These are phyloP conservation scores for Periophthalmus modestus DNA, from an alignment of 2,113 vertebrate genomes.

Conservation along the genomic window DNA sequence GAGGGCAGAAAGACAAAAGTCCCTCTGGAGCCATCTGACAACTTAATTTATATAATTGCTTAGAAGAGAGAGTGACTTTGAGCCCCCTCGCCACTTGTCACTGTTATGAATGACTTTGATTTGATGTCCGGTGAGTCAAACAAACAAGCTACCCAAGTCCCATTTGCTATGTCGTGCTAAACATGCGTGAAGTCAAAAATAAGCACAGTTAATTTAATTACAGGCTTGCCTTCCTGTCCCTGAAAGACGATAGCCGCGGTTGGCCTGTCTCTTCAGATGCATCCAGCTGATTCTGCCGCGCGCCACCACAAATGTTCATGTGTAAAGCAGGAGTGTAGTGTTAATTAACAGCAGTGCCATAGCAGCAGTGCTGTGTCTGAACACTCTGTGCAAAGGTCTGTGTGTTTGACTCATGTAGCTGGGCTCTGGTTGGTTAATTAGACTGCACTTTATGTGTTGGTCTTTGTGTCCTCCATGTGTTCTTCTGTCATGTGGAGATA, in stretches of 20 bases:
- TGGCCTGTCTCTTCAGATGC: constrained; percentile 12
- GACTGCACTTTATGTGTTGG: constrained; percentile 37
- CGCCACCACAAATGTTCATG: constrained; percentile 16
- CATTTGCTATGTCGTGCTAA: constrained; percentile 23
- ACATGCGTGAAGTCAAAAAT: constrained; percentile 25
- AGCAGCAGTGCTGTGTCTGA: background rate
- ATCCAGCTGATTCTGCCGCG: background rate
- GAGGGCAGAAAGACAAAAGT: constrained; percentile 57
- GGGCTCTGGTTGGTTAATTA: constrained; percentile 53
- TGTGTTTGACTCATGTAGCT: constrained; percentile 35
- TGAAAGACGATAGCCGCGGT: constrained; percentile 4
- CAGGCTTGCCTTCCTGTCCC: constrained; percentile 1
- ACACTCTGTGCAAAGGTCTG: constrained; percentile 20
- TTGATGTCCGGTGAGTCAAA: constrained; percentile 65
- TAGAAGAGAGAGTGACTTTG: constrained; percentile 61
- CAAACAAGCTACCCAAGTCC: constrained; percentile 31
- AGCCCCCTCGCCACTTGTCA: constrained; percentile 57
- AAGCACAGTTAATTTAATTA: constrained; percentile 33
- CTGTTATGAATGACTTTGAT: constrained; percentile 53
- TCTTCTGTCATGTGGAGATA: constrained; percentile 53
- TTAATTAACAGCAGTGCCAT: constrained; percentile 29
- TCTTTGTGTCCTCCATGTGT: constrained; percentile 59
- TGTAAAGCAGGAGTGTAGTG: constrained; percentile 18
- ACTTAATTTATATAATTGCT: constrained; percentile 75
- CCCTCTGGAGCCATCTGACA: constrained; percentile 72